These are phyloP conservation scores for Hypsopygia costalis DNA, from an alignment of 2,888 invertebrate species.

Conservation along the genomic window DNA sequence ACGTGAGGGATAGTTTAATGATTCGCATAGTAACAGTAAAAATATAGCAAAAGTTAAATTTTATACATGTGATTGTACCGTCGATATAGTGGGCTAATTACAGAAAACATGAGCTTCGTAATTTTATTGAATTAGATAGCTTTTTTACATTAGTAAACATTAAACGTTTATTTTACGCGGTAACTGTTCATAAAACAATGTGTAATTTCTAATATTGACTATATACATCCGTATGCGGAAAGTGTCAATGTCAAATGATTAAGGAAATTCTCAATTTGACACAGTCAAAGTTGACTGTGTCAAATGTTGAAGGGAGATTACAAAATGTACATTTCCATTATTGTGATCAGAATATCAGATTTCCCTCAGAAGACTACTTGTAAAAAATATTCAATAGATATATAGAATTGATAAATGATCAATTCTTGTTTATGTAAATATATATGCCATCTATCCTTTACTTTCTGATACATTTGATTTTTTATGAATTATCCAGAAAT, in stretches of 20 bases:
- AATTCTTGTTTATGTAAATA: no score
- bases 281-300: not conserved
- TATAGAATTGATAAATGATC: no score
- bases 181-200: conserved; percentile 5
- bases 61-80: conserved; percentile 11
- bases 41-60: not conserved
- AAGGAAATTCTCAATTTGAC: not conserved
- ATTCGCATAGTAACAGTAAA: no score
- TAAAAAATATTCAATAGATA: no score
- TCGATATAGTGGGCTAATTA: conserved; percentile 21
- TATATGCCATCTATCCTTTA: no score
- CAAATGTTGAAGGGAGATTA: no score
- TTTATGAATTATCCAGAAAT: no score
- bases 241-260: not conserved
- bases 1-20: no score
- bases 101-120: conserved; percentile 58
- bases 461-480: no score
- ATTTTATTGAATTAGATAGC: conserved; percentile 50
- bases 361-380: no score
- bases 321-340: no score
- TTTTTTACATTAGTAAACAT: conserved; percentile 41
- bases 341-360: no score
- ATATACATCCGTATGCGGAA: not conserved
- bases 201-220: not conserved
- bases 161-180: conserved; percentile 15